These are phyloP conservation scores for Thymallus thymallus DNA, from an alignment of 2,113 vertebrate genomes.

Conservation along the genomic window DNA sequence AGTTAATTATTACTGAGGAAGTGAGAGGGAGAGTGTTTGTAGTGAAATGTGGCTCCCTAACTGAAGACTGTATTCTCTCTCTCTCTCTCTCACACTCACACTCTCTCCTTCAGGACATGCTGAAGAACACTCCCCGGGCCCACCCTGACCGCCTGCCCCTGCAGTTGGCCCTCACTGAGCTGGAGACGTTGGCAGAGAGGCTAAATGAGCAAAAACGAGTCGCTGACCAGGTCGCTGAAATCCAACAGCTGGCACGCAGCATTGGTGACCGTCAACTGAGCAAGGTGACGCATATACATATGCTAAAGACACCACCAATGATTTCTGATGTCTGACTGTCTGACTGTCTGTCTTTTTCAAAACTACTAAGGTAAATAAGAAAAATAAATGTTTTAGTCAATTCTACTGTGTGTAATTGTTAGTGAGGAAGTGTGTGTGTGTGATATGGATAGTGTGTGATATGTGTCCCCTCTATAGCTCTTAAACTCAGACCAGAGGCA, in stretches of 20 bases:
- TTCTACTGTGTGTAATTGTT: background rate
- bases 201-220: constrained; percentile 86
- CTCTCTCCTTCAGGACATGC: constrained; percentile 77
- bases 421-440: background rate
- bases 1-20: constrained; percentile 20
- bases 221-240: constrained; percentile 82
- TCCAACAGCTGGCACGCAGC: constrained; percentile 83
- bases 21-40: constrained; percentile 24
- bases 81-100: background rate
- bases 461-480: constrained; percentile 63
- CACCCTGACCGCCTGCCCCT: constrained; percentile 81
- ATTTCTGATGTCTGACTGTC: background rate
- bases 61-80: background rate
- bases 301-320: background rate
- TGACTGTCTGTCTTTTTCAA: background rate
- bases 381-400: background rate
- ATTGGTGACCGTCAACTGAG: constrained; percentile 79
- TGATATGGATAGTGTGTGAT: background rate
- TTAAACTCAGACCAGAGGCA: constrained; percentile 82
- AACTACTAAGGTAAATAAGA: background rate
- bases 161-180: constrained; percentile 84
- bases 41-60: background rate
- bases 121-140: constrained; percentile 83
- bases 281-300: constrained; percentile 69
- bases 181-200: constrained; percentile 84